Evolutionary conservation across 2,113 vertebrate species (phyloP), one percentile per base, ranked within the genome.

Genomic region (Morone saxatilis): DNA sequence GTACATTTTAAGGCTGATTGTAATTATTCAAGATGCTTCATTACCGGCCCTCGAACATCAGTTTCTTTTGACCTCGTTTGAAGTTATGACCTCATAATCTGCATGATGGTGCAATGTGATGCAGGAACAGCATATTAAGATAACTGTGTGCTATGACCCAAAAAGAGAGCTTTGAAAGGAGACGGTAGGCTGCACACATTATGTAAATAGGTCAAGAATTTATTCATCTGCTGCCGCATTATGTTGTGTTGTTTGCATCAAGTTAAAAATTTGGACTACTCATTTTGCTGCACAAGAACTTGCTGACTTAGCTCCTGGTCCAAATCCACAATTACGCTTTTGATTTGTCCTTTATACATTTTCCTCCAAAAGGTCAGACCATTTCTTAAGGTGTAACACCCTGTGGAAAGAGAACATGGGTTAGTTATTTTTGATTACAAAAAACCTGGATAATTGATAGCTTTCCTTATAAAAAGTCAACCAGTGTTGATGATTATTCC

Each of bases 401-500:
- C 20, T 40, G 14, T 14, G 16, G 1, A 36, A 56, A 10, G 48
- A 67, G n/a, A 12, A 12, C 36, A 59, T 22, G 20, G 40, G 16
- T 71, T 54, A 86, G 63, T 57, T 66, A 51, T 73, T 68, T 63
- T n/a, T 47, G 50, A 73, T 74, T 22, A 13, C 25, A 9, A n/a
- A 68, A 71, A 78, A 20, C 16, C n/a, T 56, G 14, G 31, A 6
- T 66, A 77, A 77, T 17, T 25, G 6, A 71, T 41, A 7, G 25
- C 17, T 69, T 31, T 65, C 36, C 22, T 25, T 25, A 6, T 57
- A 9, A 78, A 72, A 22, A n/a, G 22, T 36, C 61, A 75, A 80
- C 31, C 8, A 69, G 19, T 73, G 77, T 86, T 66, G 48, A 90
- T 81, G 6, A 84, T 88, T 80, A 80, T 82, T 88, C 48, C 11